These are phyloP conservation scores for Amiota mariae DNA, from an alignment of 2,888 invertebrate genomes.

Conservation along the genomic window DNA sequence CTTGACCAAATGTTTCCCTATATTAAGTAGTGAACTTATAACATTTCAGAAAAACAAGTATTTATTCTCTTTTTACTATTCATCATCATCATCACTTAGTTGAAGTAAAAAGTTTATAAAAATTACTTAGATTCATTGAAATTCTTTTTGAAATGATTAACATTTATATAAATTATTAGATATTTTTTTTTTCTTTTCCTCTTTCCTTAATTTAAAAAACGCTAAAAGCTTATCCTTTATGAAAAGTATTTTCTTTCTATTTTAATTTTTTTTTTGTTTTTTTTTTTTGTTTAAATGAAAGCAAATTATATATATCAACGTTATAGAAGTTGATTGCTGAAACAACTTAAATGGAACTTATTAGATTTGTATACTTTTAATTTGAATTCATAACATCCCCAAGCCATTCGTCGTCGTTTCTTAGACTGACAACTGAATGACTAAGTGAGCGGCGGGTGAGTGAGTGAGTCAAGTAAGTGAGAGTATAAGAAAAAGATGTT, in stretches of 20 bases:
- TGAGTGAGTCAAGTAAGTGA: too few relatives aligned
- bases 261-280: conserved; percentile 1
- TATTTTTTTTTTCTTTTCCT: conserved; percentile 4
- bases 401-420: conserved; percentile 19
- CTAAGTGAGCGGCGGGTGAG: too few relatives aligned
- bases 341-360: conserved; percentile 69
- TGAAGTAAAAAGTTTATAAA: too few relatives aligned
- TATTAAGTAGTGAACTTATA: background rate
- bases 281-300: conserved; percentile 29
- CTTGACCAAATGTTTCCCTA: conserved; percentile 30
- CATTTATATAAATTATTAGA: conserved; percentile 8
- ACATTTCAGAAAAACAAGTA: too few relatives aligned
- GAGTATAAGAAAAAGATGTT: too few relatives aligned
- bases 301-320: background rate
- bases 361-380: conserved; percentile 73
- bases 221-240: conserved; percentile 67
- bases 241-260: conserved; percentile 46
- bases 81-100: too few relatives aligned
- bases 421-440: background rate
- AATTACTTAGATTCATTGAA: background rate
- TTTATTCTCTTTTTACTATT: too few relatives aligned
- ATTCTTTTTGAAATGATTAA: conserved; percentile 5
- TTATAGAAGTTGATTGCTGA: conserved; percentile 48
- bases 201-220: conserved; percentile 34
- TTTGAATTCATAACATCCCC: conserved; percentile 71